Evolutionary conservation across 2,113 vertebrate species (phyloP), one percentile per base, ranked within the genome.

Genomic region (Romanogobio albipinnatus): DNA sequence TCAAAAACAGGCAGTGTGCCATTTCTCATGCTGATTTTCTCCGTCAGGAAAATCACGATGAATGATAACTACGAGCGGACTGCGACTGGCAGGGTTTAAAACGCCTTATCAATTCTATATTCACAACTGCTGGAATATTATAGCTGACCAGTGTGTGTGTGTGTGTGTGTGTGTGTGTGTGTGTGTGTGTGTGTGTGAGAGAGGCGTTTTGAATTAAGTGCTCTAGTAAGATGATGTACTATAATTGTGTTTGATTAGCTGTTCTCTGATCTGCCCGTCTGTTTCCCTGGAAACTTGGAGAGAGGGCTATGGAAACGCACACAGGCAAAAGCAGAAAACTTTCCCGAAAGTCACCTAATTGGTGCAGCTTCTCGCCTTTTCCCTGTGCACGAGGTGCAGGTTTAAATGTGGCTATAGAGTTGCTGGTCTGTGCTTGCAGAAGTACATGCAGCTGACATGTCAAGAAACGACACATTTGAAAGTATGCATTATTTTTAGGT

Each of bases 281-380:
- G 87, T 88, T 88, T 84, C 87, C 87, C 53, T 86, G 87, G 87
- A 86, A 86, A 88, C 87, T 84, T 84, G 74, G 15, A 47, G 36
- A 77, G 66, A 66, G 33, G 10, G 74, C 76, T 76, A 53, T 82
- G 77, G 56, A 84, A 88, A 84, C 85, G 29, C 77, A 84, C 49
- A 49, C n/a, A n/a, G 59, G 19, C 76, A 86, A 79, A 79, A 85
- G 68, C 5, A 73, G 6, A n/a, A 62, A 81, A 88, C 66, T 79
- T 66, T 76, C 33, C 68, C 39, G 73, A 66, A 81, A 82, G 71
- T 84, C 62, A 80, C 26, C 68, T 79, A 83, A 83, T 62, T 84
- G 33, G 61, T 73, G 7, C 43, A 73, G 58, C 22, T 59, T 61
- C 9, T 19, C 1, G 7, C 19, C 9, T 71, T 70, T 24, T 10